Evolutionary conservation across 2,888 invertebrate genomes (phyloP).

Genomic region (Trichopria drosophilae): DNA sequence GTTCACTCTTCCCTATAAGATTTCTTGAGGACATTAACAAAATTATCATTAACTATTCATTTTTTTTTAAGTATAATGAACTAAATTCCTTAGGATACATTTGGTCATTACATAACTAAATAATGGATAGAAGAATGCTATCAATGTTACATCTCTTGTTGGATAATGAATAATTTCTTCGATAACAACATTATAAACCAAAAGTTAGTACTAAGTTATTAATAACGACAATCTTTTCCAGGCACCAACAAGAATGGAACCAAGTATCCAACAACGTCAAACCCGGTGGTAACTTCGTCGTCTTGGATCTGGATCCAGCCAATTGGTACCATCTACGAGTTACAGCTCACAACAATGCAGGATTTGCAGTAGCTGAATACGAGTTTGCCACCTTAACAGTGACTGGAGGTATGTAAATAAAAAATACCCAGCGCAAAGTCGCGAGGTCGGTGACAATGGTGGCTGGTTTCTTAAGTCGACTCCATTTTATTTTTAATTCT

Average conservation of each 20-base stretch:
- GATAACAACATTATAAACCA: no score
- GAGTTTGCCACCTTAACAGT: conserved; percentile 93
- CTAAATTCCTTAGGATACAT: no score
- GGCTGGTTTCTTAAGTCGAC: conserved; percentile 41
- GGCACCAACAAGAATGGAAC: conserved; percentile 87
- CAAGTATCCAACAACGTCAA: conserved; percentile 92
- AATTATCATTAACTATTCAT: no score
- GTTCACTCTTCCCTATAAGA: no score
- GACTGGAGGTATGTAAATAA: conserved; percentile 92
- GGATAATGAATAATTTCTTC: no score
- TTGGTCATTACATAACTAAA: no score
- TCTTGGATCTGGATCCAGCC: conserved; percentile 88
- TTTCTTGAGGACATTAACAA: no score
- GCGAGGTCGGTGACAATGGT: conserved; percentile 53
- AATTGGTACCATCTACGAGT: conserved; percentile 92
- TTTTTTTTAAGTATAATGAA: no score
- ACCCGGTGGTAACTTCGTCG: conserved; percentile 87
- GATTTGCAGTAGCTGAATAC: conserved; percentile 92
- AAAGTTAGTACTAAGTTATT: no score
- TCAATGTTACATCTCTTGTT: no score
- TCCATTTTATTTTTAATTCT: conserved; percentile 28
- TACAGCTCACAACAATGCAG: conserved; percentile 93
- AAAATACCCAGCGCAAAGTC: conserved; percentile 25
- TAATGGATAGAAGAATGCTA: no score
- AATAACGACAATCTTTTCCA: no score